phyloP scores from a whole-genome alignment of 2,797 vertebrate species.

The Molossus alvarezi region DNA sequence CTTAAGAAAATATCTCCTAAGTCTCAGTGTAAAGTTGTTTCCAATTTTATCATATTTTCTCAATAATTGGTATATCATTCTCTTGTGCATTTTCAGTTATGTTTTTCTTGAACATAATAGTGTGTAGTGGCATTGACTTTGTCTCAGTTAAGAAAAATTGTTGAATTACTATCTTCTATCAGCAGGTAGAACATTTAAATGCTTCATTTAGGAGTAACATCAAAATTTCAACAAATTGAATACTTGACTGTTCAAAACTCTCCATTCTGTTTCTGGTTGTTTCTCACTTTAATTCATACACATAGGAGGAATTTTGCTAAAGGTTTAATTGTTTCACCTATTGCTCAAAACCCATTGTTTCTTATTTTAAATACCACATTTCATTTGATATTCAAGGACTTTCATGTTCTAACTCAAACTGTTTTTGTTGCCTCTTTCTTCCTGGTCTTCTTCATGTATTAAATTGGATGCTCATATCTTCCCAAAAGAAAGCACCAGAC shows the following conservation, averaged over 20 bases:
- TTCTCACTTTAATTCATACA: conserved; percentile 17
- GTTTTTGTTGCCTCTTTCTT: not conserved
- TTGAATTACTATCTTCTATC: not conserved
- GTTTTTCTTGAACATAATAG: not conserved
- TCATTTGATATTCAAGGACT: not conserved
- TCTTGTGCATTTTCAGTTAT: not conserved
- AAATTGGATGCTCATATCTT: not conserved
- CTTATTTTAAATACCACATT: conserved; percentile 16
- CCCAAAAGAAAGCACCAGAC: not conserved
- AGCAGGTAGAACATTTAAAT: not conserved
- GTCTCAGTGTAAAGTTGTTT: not conserved
- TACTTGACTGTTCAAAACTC: not conserved
- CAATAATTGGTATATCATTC: not conserved
- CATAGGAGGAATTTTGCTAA: not conserved
- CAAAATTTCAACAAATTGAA: not conserved
- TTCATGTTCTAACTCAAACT: not conserved
- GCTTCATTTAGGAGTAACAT: not conserved
- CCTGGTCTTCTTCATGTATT: not conserved
- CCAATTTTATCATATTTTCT: conserved; percentile 31
- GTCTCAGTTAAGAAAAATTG: not conserved
- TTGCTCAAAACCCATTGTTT: not conserved
- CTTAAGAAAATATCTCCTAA: not conserved
- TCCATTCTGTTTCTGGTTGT: not conserved
- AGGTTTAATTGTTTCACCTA: not conserved
- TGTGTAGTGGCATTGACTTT: not conserved